These are phyloP conservation scores for Anabas testudineus DNA, from an alignment of 2,797 vertebrate genomes.

Conservation along the genomic window DNA sequence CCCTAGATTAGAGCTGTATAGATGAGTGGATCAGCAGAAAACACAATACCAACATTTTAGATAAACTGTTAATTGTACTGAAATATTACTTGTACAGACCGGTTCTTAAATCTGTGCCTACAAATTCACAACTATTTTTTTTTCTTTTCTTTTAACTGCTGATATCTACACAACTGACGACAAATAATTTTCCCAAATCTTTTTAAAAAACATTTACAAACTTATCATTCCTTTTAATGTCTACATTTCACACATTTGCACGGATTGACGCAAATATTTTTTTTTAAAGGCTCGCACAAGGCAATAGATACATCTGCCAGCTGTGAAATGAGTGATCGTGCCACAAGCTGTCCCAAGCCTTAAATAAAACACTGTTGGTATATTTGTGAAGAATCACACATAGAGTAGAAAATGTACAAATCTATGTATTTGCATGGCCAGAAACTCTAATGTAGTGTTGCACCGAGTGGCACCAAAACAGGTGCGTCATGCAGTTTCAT, in stretches of 20 bases:
- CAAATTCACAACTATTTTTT: neutral
- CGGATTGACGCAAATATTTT: constrained; percentile 27
- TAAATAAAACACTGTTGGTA: no score
- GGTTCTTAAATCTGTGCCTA: neutral
- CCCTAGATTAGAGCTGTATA: neutral
- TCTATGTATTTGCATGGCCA: neutral
- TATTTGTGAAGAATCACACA: neutral
- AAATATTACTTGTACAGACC: neutral
- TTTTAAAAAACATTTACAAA: no score
- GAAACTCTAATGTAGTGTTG: neutral
- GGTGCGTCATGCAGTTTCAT: constrained; percentile 8
- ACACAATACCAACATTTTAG: neutral
- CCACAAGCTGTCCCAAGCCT: neutral
- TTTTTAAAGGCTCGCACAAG: constrained; percentile 8
- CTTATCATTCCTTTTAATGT: neutral
- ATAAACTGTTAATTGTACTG: neutral
- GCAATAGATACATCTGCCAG: neutral
- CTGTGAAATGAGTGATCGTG: constrained; percentile 1
- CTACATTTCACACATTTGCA: constrained; percentile 1
- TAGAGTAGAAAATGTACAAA: neutral
- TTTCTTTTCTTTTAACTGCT: neutral
- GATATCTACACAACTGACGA: no score
- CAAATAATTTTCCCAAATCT: no score
- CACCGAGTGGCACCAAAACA: constrained; percentile 2
- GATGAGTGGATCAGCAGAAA: neutral